A percentile compares a stretch with the other conserved stretches of the same genome.
phyloP scores from a whole-genome alignment of 2,888 invertebrate genomes.

The Eilema griseolum region DNA sequence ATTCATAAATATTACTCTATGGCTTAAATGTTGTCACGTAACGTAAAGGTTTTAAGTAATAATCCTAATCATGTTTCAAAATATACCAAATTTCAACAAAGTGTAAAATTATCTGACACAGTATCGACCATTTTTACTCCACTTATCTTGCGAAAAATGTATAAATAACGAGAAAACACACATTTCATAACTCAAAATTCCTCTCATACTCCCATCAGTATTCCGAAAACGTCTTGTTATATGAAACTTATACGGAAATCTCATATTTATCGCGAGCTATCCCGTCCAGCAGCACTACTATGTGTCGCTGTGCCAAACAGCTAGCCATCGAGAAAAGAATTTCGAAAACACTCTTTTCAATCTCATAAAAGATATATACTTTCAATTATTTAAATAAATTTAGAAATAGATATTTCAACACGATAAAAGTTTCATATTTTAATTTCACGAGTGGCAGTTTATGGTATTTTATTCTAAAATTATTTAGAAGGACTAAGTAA shows the following conservation, averaged over 20 bases:
- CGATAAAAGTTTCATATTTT: too few relatives aligned
- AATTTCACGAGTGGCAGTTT: too few relatives aligned
- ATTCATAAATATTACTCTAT: too few relatives aligned
- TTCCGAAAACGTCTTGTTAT: slow-evolving; percentile 19
- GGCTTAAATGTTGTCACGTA: too few relatives aligned
- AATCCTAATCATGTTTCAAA: too few relatives aligned
- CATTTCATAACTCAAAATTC: slow-evolving; percentile 20
- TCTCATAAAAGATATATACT: background rate
- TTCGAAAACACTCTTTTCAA: background rate
- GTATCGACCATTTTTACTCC: background rate
- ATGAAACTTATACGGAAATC: slow-evolving; percentile 30
- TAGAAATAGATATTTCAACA: too few relatives aligned
- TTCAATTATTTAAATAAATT: background rate
- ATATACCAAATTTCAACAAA: too few relatives aligned
- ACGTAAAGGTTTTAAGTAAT: too few relatives aligned
- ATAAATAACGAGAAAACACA: slow-evolving; percentile 15
- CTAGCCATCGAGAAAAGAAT: slow-evolving; percentile 1
- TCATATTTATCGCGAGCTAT: slow-evolving; percentile 28
- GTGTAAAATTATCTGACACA: background rate
- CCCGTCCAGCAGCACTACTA: slow-evolving; percentile 11
- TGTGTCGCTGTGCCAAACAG: background rate
- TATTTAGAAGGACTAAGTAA: too few relatives aligned
- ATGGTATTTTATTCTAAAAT: too few relatives aligned
- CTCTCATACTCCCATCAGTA: slow-evolving; percentile 26
- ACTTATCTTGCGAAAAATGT: slow-evolving; percentile 13